phyloP scores from a whole-genome alignment of 1,140 invertebrate genomes.

The Cherax quadricarinatus region DNA sequence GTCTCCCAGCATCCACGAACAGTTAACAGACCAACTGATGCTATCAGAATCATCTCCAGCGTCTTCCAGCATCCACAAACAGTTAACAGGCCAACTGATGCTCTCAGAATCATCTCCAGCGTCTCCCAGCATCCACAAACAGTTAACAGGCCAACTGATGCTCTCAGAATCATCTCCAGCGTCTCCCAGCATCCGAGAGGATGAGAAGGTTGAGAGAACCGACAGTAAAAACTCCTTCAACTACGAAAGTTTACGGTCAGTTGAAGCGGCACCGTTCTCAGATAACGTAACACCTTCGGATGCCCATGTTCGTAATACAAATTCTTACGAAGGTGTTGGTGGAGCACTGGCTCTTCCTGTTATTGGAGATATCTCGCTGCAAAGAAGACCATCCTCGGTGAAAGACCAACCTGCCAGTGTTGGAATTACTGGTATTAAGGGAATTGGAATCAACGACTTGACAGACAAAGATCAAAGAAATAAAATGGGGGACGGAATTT shows the following conservation, averaged over 20 bases:
- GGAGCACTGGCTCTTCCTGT: slow-evolving; percentile 50
- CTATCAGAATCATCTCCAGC: not conserved
- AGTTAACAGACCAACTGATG: not conserved
- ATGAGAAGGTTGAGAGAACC: not conserved
- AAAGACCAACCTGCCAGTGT: not conserved
- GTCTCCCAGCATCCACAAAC: not conserved
- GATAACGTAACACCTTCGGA: slow-evolving; percentile 27
- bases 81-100: not conserved
- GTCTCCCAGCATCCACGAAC: not conserved
- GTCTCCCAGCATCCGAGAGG: not conserved
- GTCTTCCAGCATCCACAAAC: not conserved
- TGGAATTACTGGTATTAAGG: not conserved
- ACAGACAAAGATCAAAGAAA: slow-evolving; percentile 55
- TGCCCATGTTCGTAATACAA: slow-evolving; percentile 44
- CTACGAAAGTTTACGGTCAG: slow-evolving; percentile 17
- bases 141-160: not conserved
- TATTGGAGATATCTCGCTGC: slow-evolving; percentile 5
- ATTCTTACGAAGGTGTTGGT: slow-evolving; percentile 43
- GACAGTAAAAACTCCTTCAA: slow-evolving; percentile 7
- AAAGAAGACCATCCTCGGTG: not conserved
- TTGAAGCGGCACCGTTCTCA: slow-evolving; percentile 42
- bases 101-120: not conserved
- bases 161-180: not conserved
- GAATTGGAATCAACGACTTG: slow-evolving; percentile 61
- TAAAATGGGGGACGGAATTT: slow-evolving; percentile 22